Base-by-base conservation (phyloP, 2,888 invertebrate genomes). In the Nudaria mundana region DNA sequence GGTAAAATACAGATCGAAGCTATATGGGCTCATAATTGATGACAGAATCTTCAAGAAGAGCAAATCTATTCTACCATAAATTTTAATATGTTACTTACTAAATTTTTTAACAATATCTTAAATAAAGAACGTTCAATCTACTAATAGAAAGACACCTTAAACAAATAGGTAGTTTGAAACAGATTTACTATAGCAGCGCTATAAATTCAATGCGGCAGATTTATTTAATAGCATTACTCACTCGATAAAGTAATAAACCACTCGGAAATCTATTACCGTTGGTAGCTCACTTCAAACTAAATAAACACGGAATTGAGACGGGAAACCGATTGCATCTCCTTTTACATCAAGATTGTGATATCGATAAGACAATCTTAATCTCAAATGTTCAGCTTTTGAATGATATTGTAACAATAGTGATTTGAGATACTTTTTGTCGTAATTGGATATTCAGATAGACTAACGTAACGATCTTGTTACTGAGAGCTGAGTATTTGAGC, bases 381-480 rank as follows among this genome's bases (percentile, higher is more conserved):
- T 47, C 37, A 37, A 44, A 33, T 39, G 38, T 45, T 48, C 41
- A 50, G 18, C 26, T 52, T 60, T 39, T 33, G 35, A 56, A 53
- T 65, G 50, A 49, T 67, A 66, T 58, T 60, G n/a, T n/a, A n/a
- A 60, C 57, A 58, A 59, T 62, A 44, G 56, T 50, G 41, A 54
- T 55, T 38, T 16, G 26, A 45, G 59, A 60, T 63, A 57, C 56
- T 41, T 54, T 37, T 51, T 42, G 44, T 49, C 51, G 38, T 44
- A 56, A 53, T 43, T 50, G 45, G 40, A 56, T 41, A 56, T 56
- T 48, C 53, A 63, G 59, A 60, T 60, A 35, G 46, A 48, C 61
- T 20, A n/a, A n/a, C n/a, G n/a, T 69, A 67, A 71, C 69, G 65
- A 71, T 67, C 58, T 66, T 67, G 65, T 68, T 68, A 66, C 60